Conservation (phyloP, 2,888 invertebrate species). For the Abrostola tripartita region DNA sequence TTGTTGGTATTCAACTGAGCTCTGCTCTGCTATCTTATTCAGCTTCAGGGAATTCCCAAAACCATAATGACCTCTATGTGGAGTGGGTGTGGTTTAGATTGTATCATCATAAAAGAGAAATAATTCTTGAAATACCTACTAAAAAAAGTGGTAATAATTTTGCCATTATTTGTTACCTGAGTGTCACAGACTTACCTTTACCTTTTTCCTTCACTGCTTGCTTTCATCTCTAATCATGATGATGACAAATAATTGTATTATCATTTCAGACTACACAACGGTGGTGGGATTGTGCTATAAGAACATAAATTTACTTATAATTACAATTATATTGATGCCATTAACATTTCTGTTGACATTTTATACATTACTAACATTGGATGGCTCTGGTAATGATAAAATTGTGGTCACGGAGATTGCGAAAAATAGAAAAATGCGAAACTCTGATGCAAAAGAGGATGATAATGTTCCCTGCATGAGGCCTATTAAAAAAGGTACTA, state of each 20-base stretch:
- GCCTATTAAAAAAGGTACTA: constrained; percentile 47
- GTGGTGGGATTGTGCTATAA: constrained; percentile 75
- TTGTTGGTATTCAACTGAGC: not conserved
- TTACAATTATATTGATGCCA: constrained; percentile 66
- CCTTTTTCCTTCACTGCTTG: not conserved
- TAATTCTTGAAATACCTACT: too few relatives aligned
- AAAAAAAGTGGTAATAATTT: too few relatives aligned
- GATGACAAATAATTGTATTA: constrained; percentile 42
- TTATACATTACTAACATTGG: constrained; percentile 73
- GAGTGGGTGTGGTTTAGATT: not conserved
- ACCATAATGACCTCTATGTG: not conserved
- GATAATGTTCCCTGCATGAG: constrained; percentile 42
- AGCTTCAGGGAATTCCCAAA: not conserved
- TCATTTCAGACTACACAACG: constrained; percentile 75
- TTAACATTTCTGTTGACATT: constrained; percentile 66
- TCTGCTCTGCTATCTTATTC: not conserved
- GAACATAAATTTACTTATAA: constrained; percentile 64
- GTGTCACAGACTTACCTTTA: too few relatives aligned
- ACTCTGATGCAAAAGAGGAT: constrained; percentile 42
- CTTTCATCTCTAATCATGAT: not conserved
- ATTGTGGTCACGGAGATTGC: constrained; percentile 26
- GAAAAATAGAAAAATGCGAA: constrained; percentile 39
- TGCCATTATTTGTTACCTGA: too few relatives aligned
- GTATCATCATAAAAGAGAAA: too few relatives aligned
- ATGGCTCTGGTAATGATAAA: constrained; percentile 51